These are phyloP conservation scores for Odontamblyopus rebecca DNA, from an alignment of 2,797 vertebrate species.

Conservation along the genomic window DNA sequence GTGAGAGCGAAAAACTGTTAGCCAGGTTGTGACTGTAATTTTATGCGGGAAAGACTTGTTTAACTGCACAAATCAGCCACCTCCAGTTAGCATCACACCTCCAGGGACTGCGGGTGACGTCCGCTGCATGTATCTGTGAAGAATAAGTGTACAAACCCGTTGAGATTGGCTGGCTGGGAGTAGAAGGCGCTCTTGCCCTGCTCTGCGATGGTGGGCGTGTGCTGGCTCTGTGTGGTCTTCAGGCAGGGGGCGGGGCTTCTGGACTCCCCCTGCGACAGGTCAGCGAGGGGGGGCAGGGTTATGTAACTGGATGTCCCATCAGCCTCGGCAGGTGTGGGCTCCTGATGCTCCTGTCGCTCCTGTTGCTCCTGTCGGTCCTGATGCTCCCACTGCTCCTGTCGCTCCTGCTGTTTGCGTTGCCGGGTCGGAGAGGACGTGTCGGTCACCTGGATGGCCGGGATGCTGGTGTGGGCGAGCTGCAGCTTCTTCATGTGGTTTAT, in stretches of 20 bases:
- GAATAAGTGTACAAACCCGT: constrained; percentile 60
- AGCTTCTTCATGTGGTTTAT: constrained; percentile 96
- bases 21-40: too few relatives aligned
- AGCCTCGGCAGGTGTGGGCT: constrained; percentile 14
- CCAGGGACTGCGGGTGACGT: too few relatives aligned
- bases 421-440: constrained; percentile 52
- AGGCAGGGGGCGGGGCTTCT: constrained; percentile 53
- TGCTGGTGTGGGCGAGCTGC: constrained; percentile 79
- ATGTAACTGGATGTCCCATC: constrained; percentile 48
- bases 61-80: too few relatives aligned
- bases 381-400: too few relatives aligned
- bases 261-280: constrained; percentile 63
- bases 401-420: constrained; percentile 16
- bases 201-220: constrained; percentile 59
- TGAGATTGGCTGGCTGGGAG: constrained; percentile 81
- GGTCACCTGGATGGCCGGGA: constrained; percentile 71
- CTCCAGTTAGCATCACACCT: too few relatives aligned
- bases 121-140: too few relatives aligned
- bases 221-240: constrained; percentile 75
- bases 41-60: too few relatives aligned
- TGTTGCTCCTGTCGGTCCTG: too few relatives aligned
- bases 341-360: background rate
- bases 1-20: too few relatives aligned
- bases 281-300: constrained; percentile 50
- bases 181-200: constrained; percentile 76